These are phyloP conservation scores for Microplitis demolitor DNA, from an alignment of 1,140 invertebrate species.

Conservation along the genomic window DNA sequence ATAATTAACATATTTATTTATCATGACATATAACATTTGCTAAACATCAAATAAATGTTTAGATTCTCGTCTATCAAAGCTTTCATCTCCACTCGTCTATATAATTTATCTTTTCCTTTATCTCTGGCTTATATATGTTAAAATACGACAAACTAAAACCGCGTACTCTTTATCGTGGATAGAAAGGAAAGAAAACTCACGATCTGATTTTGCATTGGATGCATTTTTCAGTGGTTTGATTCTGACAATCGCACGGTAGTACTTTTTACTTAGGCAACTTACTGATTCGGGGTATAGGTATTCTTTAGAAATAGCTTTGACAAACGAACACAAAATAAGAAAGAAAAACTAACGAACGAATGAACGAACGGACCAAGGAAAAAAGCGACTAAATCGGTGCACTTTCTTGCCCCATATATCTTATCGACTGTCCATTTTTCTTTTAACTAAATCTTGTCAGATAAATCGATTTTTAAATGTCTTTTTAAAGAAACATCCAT, in stretches of 20 bases:
- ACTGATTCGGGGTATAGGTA: not conserved
- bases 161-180: conserved; percentile 33
- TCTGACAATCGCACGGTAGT: conserved; percentile 7
- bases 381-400: not conserved
- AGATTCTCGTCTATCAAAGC: conserved; percentile 8
- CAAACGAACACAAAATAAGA: conserved; percentile 8
- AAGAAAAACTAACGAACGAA: not conserved
- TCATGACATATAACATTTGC: too few species aligned
- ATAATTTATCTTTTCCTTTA: conserved; percentile 35
- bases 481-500: too few species aligned
- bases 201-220: conserved; percentile 35
- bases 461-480: not conserved
- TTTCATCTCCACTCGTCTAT: conserved; percentile 24
- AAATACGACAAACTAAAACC: not conserved
- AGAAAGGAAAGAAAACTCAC: not conserved
- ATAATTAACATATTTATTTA: too few species aligned
- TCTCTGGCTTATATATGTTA: not conserved
- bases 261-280: not conserved
- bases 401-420: conserved; percentile 4
- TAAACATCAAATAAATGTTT: not conserved
- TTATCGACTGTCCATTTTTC: conserved; percentile 6
- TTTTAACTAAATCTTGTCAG: not conserved
- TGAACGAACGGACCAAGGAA: not conserved
- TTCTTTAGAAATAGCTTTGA: conserved; percentile 15
- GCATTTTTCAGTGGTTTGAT: conserved; percentile 31